Conservation (phyloP, 2,113 vertebrate genomes). For the Nesospiza acunhae region DNA sequence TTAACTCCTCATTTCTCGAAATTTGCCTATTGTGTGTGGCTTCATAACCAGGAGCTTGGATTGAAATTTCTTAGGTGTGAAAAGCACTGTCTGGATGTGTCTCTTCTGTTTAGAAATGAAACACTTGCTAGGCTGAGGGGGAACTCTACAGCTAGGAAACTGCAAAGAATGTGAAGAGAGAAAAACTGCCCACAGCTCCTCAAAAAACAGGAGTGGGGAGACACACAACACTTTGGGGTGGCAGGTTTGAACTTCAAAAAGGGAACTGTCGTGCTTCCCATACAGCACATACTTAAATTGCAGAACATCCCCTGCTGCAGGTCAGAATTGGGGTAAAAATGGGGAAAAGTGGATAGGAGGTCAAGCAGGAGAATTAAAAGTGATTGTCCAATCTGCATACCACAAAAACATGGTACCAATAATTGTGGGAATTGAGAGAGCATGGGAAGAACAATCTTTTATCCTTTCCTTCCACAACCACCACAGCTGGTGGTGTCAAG, state of each 20-base stretch:
- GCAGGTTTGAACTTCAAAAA: neutral
- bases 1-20: too few species aligned
- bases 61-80: neutral
- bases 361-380: neutral
- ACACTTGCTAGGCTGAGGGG: neutral
- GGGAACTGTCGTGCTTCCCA: neutral
- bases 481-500: fast-evolving
- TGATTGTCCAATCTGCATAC: neutral
- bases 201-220: neutral
- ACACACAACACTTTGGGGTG: neutral
- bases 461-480: neutral
- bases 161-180: neutral
- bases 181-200: neutral
- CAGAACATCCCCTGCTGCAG: neutral
- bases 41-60: neutral
- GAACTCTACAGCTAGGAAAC: neutral
- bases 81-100: neutral
- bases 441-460: neutral
- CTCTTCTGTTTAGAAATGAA: neutral
- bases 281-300: neutral
- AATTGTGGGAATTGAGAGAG: neutral
- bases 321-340: neutral
- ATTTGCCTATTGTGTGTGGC: too few species aligned
- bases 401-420: neutral
- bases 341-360: neutral